A percentile compares a stretch with the other conserved stretches of the same genome.
These are phyloP conservation scores for Zosterops pallidus DNA, from an alignment of 2,113 vertebrate genomes.

Conservation along the genomic window DNA sequence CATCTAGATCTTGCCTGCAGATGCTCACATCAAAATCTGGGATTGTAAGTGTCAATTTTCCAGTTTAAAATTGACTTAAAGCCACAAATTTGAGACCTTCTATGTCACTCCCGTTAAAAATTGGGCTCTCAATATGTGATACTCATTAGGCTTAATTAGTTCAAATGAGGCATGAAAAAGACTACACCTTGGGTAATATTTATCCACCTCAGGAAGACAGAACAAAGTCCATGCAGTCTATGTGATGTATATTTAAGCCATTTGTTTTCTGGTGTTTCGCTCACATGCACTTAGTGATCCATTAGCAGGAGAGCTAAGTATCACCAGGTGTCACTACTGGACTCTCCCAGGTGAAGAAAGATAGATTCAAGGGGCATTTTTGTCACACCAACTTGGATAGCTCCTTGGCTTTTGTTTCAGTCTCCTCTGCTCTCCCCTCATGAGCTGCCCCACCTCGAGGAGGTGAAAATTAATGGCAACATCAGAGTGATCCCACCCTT, in stretches of 20 bases:
- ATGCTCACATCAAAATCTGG: not conserved
- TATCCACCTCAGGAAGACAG: not conserved
- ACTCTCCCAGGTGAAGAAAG: not conserved
- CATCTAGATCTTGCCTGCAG: not conserved
- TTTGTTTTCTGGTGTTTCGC: not conserved
- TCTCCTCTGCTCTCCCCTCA: not conserved
- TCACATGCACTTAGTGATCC: not conserved
- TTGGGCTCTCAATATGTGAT: not conserved
- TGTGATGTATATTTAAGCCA: not conserved
- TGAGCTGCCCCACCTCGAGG: not conserved
- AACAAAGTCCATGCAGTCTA: not conserved
- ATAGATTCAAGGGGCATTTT: not conserved
- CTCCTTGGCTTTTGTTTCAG: not conserved
- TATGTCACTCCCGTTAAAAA: not conserved
- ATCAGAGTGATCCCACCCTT: not conserved
- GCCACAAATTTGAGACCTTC: not conserved
- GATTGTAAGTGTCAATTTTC: not conserved
- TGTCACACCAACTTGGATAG: not conserved
- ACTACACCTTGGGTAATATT: not conserved
- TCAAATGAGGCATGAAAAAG: slow-evolving; percentile 5
- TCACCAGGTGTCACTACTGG: not conserved
- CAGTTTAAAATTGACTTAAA: not conserved
- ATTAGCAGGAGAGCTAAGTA: not conserved
- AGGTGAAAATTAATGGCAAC: not conserved
- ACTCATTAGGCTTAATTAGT: slow-evolving; percentile 13